Base-by-base conservation (phyloP, 1,140 invertebrate genomes). In the Penaeus indicus region DNA sequence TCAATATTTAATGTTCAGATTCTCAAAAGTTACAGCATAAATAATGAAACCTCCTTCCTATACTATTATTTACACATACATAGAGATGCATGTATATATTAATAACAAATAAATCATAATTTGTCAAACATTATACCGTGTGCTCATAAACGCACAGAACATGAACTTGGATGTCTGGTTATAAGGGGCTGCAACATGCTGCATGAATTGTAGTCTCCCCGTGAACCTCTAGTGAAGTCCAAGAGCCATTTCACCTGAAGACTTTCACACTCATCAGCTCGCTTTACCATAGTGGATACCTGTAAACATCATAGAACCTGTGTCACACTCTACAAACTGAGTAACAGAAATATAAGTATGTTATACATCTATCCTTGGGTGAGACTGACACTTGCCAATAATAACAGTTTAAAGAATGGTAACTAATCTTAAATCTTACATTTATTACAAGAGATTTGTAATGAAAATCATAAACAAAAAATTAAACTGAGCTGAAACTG, bases 171-270 rank as follows among this genome's bases (percentile, higher is more conserved):
- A 42, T 78, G 54, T n/a, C 61, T 75, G 32, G 27, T 25, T 13
- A 98, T 91, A 84, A 98, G 92, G 1, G 97, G 95, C 84, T 95
- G 93, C 13, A 99, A 93, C 94, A 98, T 95, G 67, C 93, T 95
- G 91, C 96, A 92, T 0, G 98, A 98, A 92, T 96, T 97, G 0
- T 93, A 91, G 90, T 94, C 93, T 22, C 97, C 97, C 80, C 98
- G 93, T 18, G 97, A 97, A 25, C 98, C 98, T 89, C 98, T 94
- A 77, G 96, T 97, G 92, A 96, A 97, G 93, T 99, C 98, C 63
- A 99, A 92, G 11, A 99, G 93, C 90, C 99, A 95, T 91, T 95
- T 96, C 0, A 99, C 95, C 92, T 96, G 94, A n/a, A 99, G 92
- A 16, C 92, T 91, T 88, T 54, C 69, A 27, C 38, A 93, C 91